Percentiles rank a stretch among this genome's conserved stretches.
Conservation (phyloP, 35 echinoderm and acorn worm species). For the Amphiura filiformis region DNA sequence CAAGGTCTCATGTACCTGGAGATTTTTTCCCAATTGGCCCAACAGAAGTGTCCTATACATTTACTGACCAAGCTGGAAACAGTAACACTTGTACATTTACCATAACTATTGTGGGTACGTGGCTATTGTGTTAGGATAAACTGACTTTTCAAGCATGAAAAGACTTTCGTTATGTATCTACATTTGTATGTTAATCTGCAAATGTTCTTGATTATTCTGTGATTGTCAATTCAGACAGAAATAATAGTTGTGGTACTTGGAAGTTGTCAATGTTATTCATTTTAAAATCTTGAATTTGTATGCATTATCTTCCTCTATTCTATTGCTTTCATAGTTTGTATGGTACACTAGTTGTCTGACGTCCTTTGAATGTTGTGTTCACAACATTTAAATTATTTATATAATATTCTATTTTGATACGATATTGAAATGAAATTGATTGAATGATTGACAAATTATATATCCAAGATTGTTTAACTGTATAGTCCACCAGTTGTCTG, state of each 20-base stretch:
- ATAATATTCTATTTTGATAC: too few species aligned
- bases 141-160: neutral
- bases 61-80: slow-evolving; percentile 21
- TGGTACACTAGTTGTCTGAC: too few species aligned
- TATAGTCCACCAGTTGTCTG: too few species aligned
- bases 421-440: neutral
- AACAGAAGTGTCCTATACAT: slow-evolving; percentile 28
- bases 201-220: too few species aligned
- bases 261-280: neutral
- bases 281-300: too few species aligned
- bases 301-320: too few species aligned
- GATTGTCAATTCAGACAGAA: neutral
- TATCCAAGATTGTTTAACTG: too few species aligned
- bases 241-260: neutral
- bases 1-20: neutral
- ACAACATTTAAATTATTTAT: too few species aligned
- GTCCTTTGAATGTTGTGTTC: too few species aligned
- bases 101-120: neutral
- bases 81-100: slow-evolving; percentile 1
- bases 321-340: too few species aligned
- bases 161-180: neutral
- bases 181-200: neutral
- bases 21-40: slow-evolving; percentile 11
- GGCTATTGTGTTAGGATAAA: neutral
- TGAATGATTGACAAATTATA: too few species aligned